These are phyloP conservation scores for Exocentrus adspersus DNA, from an alignment of 2,888 invertebrate species.

Conservation along the genomic window DNA sequence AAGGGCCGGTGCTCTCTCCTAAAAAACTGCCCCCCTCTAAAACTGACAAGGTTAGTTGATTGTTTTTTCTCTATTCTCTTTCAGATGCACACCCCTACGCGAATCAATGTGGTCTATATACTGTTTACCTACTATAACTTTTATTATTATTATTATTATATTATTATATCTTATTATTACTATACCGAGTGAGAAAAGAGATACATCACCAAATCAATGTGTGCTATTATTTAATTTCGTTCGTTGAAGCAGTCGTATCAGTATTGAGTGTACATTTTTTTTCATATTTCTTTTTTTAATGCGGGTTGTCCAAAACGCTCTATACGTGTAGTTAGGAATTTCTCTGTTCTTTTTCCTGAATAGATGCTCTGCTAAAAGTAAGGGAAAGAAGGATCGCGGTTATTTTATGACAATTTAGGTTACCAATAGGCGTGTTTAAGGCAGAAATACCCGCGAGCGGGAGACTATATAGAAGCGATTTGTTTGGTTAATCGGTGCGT, in stretches of 20 bases:
- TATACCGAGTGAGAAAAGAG: constrained; percentile 12
- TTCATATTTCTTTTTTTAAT: too few relatives aligned
- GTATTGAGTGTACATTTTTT: constrained; percentile 55
- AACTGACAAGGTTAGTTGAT: constrained; percentile 60
- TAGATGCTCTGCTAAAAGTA: constrained; percentile 44
- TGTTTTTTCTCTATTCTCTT: constrained; percentile 50
- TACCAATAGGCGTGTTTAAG: constrained; percentile 46
- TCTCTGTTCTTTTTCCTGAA: constrained; percentile 34
- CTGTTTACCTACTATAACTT: constrained; percentile 42
- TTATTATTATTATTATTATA: constrained; percentile 36
- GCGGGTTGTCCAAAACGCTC: constrained; percentile 58
- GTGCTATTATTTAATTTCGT: constrained; percentile 38
- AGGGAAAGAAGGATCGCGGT: constrained; percentile 49
- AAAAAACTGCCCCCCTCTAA: constrained; percentile 56
- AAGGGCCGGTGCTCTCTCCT: constrained; percentile 89
- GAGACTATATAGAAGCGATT: too few relatives aligned
- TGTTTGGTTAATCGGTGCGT: too few relatives aligned
- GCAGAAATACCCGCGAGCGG: constrained; percentile 22
- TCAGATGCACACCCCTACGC: constrained; percentile 47
- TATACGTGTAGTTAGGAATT: constrained; percentile 42
- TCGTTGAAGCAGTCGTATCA: constrained; percentile 48
- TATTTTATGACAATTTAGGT: constrained; percentile 47
- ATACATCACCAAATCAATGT: constrained; percentile 26
- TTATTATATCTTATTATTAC: constrained; percentile 20
- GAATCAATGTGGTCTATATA: constrained; percentile 49